Evolutionary conservation across 2,113 vertebrate genomes (phyloP).

Genomic region (Lophius piscatorius): DNA sequence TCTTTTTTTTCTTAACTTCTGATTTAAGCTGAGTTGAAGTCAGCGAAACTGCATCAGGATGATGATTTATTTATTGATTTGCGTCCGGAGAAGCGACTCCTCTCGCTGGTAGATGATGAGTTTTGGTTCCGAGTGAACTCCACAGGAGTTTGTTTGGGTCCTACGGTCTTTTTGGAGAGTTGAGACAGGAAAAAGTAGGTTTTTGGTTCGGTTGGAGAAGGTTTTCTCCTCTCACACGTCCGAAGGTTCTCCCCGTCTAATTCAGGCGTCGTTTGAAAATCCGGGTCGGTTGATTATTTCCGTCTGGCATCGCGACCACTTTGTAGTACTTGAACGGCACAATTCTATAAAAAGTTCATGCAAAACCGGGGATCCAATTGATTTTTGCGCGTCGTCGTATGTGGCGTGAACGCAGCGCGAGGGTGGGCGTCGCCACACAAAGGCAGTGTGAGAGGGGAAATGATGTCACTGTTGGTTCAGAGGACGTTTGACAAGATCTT

Average conservation of each 20-base stretch:
- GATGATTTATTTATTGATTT: constrained; percentile 50
- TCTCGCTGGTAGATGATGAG: not conserved
- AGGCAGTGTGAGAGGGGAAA: not conserved
- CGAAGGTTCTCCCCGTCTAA: too few relatives aligned
- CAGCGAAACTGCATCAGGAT: constrained; percentile 16
- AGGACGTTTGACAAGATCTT: constrained; percentile 28
- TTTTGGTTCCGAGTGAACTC: too few relatives aligned
- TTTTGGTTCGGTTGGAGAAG: constrained; percentile 4
- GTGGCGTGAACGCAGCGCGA: too few relatives aligned
- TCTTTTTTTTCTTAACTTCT: constrained; percentile 13
- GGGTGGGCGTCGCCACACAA: not conserved
- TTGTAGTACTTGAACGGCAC: too few relatives aligned
- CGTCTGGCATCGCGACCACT: too few relatives aligned
- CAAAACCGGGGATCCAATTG: too few relatives aligned
- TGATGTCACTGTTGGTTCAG: constrained; percentile 18
- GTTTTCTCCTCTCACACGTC: not conserved
- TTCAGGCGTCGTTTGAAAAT: too few relatives aligned
- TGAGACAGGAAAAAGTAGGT: constrained; percentile 19
- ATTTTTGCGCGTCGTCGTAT: too few relatives aligned
- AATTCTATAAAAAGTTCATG: too few relatives aligned
- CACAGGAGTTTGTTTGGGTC: not conserved
- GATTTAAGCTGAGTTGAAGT: constrained; percentile 46
- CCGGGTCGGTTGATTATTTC: too few relatives aligned
- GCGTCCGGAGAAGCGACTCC: not conserved
- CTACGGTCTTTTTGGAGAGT: constrained; percentile 8